Percentiles rank a stretch among this genome's conserved stretches.
Conservation (phyloP, 1,140 invertebrate genomes). For the Neotoxoptera formosana region DNA sequence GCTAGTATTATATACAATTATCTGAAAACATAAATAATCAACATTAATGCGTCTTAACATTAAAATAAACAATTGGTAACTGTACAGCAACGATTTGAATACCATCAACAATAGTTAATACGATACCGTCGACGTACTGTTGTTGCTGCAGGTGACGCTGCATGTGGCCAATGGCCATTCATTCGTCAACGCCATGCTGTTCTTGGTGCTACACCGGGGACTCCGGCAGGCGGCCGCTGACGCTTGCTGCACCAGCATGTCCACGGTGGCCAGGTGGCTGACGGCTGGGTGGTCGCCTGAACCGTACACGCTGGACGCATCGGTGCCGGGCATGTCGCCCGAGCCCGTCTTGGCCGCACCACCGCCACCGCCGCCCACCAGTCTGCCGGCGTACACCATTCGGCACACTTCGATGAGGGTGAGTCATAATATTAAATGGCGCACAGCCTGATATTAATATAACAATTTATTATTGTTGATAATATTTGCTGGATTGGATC, state of each 20-base stretch:
- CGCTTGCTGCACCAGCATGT: conserved; percentile 76
- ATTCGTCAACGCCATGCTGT: conserved; percentile 83
- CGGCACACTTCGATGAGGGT: conserved; percentile 50
- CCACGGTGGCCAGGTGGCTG: conserved; percentile 71
- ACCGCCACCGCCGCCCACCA: conserved; percentile 37
- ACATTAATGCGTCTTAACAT: too few relatives aligned
- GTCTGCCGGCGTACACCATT: conserved; percentile 43
- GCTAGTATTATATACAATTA: too few relatives aligned
- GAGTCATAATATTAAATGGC: neutral
- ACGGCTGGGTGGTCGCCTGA: conserved; percentile 59
- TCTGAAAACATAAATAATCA: too few relatives aligned
- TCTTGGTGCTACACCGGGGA: conserved; percentile 79
- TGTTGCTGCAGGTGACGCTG: conserved; percentile 75
- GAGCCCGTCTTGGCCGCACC: conserved; percentile 39
- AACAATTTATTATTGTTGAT: too few relatives aligned
- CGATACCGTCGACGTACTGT: neutral
- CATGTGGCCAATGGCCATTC: conserved; percentile 89
- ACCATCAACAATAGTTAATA: neutral
- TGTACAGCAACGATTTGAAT: too few relatives aligned
- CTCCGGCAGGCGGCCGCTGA: conserved; percentile 75
- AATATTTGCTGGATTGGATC: too few relatives aligned
- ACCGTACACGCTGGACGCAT: conserved; percentile 61
- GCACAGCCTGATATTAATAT: neutral
- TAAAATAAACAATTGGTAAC: too few relatives aligned
- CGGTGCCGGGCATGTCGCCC: conserved; percentile 16